Base-by-base conservation (phyloP, 2,113 vertebrate genomes). In the Albula goreensis region DNA sequence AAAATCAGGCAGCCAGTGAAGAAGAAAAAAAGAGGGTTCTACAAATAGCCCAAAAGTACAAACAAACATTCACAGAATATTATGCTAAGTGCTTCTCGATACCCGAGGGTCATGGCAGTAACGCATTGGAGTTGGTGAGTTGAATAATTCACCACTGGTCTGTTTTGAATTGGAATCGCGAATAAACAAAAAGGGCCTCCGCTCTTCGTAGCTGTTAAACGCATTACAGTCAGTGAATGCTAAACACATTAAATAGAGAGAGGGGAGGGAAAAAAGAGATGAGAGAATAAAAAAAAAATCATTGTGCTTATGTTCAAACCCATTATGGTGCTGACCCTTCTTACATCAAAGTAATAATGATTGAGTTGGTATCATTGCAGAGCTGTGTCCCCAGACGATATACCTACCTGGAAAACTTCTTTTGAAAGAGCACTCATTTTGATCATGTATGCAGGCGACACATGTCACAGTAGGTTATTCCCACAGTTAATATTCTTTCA, bases 401-500 rank as follows among this genome's bases (percentile, higher is more conserved):
- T 89, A 90, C 84, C 90, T 92, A 91, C 89, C 88, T 92, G 91
- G 91, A 90, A 91, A 90, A 91, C 78, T 88, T 87, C 88, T 91
- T 90, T 91, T 92, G 90, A 91, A 91, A 89, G 87, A 87, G 84
- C 85, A 66, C 88, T 88, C 87, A 91, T 91, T 66, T 91, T 92
- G 90, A 91, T 91, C 90, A 89, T 78, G 83, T 89, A 91, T 91
- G 90, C 90, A 89, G 89, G 91, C 87, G 89, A 91, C 89, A 92
- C 90, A 90, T 89, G 91, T 92, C 91, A 92, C 90, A 89, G 86
- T 88, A 83, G 91, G 91, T 91, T 91, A 91, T 90, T 90, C 90
- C 91, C 87, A 89, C 86, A 91, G 91, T 90, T 91, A 86, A 90
- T 92, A 90, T 89, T 90, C 90, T 92, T 92, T 92, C 89, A 91